These are phyloP conservation scores for Proales similis DNA, from an alignment of 1,140 invertebrate genomes.

Conservation along the genomic window DNA sequence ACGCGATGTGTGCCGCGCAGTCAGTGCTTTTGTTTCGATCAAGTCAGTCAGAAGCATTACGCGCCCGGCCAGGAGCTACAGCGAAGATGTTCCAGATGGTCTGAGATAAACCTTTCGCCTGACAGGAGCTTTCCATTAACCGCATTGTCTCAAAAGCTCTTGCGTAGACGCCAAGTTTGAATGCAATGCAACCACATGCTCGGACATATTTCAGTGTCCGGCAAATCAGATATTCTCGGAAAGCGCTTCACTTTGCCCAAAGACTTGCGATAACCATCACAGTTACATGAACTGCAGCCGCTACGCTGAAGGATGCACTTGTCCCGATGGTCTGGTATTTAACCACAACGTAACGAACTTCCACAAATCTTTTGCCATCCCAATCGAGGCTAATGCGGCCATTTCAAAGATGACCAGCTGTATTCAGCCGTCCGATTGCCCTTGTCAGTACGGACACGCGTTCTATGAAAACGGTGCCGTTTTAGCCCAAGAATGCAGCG, in stretches of 20 bases:
- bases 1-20: slow-evolving; percentile 20
- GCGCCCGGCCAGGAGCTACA: not conserved
- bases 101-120: too few species aligned
- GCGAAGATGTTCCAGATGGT: slow-evolving; percentile 29
- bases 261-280: slow-evolving; percentile 35
- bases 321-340: slow-evolving; percentile 22
- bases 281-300: slow-evolving; percentile 10
- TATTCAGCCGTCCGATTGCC: too few species aligned
- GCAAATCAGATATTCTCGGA: slow-evolving; percentile 36
- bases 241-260: slow-evolving; percentile 32
- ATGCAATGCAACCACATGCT: slow-evolving; percentile 38
- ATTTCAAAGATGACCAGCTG: not conserved
- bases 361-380: not conserved
- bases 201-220: slow-evolving; percentile 38
- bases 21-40: slow-evolving; percentile 25
- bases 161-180: slow-evolving; percentile 39
- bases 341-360: slow-evolving; percentile 30
- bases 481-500: too few species aligned
- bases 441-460: too few species aligned
- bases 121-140: too few species aligned
- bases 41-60: not conserved
- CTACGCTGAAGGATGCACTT: slow-evolving; percentile 29
- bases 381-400: not conserved
- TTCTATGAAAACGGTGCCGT: too few species aligned
- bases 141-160: too few species aligned